Evolutionary conservation across 2,113 vertebrate species (phyloP).

Genomic region (Callaeas wilsoni): DNA sequence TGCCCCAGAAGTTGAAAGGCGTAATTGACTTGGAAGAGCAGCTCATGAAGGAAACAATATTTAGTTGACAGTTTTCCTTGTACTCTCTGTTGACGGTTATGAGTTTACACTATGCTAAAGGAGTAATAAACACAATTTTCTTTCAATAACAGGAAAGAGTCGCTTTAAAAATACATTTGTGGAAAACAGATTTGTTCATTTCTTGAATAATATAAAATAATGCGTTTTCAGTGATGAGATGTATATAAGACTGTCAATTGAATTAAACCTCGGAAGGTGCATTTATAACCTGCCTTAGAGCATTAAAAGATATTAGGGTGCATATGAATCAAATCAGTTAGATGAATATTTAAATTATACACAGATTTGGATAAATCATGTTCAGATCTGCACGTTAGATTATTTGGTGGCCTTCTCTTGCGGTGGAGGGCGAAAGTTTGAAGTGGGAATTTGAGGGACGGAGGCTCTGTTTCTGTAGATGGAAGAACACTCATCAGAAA

Average conservation of each 20-base stretch:
- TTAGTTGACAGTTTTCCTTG: constrained; percentile 97
- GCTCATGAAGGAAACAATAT: constrained; percentile 97
- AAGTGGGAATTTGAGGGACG: neutral
- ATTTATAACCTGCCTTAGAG: constrained; percentile 74
- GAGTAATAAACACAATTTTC: constrained; percentile 95
- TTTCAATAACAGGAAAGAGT: constrained; percentile 87
- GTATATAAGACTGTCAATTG: constrained; percentile 72
- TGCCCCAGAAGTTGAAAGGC: constrained; percentile 97
- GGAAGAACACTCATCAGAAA: neutral
- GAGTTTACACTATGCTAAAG: constrained; percentile 96
- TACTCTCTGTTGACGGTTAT: constrained; percentile 94
- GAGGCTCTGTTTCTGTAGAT: neutral
- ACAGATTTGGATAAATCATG: constrained; percentile 70
- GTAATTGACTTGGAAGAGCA: constrained; percentile 99
- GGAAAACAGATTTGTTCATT: constrained; percentile 78
- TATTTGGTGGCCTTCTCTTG: neutral
- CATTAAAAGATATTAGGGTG: constrained; percentile 71
- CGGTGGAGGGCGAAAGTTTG: neutral
- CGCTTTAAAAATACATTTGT: constrained; percentile 81
- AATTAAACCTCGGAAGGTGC: constrained; percentile 74
- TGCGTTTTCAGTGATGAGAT: constrained; percentile 64
- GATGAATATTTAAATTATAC: constrained; percentile 77
- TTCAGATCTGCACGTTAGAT: constrained; percentile 46
- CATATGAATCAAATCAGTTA: constrained; percentile 62
- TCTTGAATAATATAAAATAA: constrained; percentile 82